Percentiles rank a stretch among this genome's conserved stretches.
phyloP scores from a whole-genome alignment of 2,888 invertebrate species.

The Torymus aiolomorphi region DNA sequence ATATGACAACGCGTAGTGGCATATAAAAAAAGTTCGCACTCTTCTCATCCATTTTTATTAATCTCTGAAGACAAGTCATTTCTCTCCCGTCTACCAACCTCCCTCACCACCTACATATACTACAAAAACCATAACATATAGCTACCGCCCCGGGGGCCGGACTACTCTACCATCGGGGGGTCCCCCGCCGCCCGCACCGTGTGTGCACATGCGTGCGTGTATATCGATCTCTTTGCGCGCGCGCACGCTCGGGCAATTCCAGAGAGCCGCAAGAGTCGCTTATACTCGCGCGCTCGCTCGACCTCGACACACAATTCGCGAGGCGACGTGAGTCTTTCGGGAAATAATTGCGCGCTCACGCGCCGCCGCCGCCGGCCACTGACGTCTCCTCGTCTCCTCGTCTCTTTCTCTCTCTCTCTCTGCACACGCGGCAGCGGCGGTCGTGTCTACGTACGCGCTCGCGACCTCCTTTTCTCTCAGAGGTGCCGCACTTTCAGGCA shows the following conservation, averaged over 20 bases:
- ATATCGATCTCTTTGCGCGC: slow-evolving; percentile 45
- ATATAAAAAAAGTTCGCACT: too few species aligned
- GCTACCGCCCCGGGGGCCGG: too few species aligned
- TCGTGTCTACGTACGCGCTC: slow-evolving; percentile 51
- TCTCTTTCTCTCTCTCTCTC: too few species aligned
- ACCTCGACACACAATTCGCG: slow-evolving; percentile 59
- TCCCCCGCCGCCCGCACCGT: slow-evolving; percentile 69
- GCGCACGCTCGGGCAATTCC: slow-evolving; percentile 29
- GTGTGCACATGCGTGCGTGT: too few species aligned
- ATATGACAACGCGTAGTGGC: too few species aligned
- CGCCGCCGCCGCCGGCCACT: slow-evolving; percentile 30
- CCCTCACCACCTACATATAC: too few species aligned
- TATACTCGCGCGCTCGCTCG: slow-evolving; percentile 14
- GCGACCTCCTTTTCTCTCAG: slow-evolving; percentile 53
- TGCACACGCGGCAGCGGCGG: neutral
- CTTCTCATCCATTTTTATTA: too few species aligned
- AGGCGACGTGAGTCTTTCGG: slow-evolving; percentile 55
- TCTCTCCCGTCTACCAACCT: too few species aligned
- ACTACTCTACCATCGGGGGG: too few species aligned
- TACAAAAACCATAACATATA: too few species aligned
- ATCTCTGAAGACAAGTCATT: too few species aligned
- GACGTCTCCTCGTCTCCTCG: slow-evolving; percentile 19
- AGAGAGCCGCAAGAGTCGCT: slow-evolving; percentile 46
- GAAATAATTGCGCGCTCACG: slow-evolving; percentile 56
- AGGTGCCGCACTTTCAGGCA: slow-evolving; percentile 20